Evolutionary conservation across 2,113 vertebrate species (phyloP).

Genomic region (Tetrao urogallus): DNA sequence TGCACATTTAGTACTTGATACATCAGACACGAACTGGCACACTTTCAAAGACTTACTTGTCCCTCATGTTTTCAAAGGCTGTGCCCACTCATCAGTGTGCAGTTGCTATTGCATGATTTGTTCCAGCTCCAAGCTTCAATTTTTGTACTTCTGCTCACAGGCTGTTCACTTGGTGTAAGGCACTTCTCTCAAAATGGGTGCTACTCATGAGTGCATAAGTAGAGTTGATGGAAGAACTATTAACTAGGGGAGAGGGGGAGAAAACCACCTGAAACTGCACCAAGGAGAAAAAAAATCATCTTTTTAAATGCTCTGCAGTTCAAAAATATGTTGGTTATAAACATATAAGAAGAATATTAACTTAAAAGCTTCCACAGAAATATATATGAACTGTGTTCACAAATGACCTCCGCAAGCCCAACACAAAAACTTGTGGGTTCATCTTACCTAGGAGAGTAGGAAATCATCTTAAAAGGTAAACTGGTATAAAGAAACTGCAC

Average conservation of each 20-base stretch:
- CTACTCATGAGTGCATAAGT: background rate
- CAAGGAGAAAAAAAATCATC: background rate
- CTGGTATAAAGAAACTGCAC: background rate
- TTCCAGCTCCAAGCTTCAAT: background rate
- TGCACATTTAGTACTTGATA: background rate
- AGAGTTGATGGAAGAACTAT: background rate
- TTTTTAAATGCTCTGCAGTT: background rate
- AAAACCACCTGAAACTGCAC: background rate
- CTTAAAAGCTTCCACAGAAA: background rate
- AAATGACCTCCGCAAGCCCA: background rate
- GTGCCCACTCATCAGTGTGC: background rate
- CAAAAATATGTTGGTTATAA: background rate
- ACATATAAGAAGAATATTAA: background rate
- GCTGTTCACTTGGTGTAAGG: rapidly evolving
- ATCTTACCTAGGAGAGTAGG: background rate
- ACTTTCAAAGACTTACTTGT: background rate
- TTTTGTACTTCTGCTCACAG: background rate
- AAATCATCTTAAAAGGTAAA: background rate
- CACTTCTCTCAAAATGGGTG: background rate
- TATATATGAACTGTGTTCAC: background rate
- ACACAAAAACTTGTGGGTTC: background rate
- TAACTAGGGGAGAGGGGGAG: background rate
- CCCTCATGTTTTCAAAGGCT: background rate
- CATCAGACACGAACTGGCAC: background rate
- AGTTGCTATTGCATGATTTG: background rate